Evolutionary conservation across 1,140 invertebrate genomes (phyloP).

Genomic region (Cecropterus lyciades): DNA sequence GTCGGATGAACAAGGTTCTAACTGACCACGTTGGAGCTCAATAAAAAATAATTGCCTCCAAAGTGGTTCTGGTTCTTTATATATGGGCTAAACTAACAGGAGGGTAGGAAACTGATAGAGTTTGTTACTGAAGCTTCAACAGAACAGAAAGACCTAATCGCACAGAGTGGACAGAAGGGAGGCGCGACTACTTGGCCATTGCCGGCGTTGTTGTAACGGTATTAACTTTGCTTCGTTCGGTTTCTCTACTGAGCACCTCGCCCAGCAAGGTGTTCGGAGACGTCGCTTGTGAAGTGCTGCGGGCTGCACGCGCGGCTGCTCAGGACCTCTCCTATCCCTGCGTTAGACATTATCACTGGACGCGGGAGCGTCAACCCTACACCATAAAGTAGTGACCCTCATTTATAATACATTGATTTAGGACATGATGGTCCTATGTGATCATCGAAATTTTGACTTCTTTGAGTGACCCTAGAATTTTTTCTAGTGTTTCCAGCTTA

Average conservation of each 20-base stretch:
- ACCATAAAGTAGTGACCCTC: constrained; percentile 20
- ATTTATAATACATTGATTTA: background rate
- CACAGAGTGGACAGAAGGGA: constrained; percentile 81
- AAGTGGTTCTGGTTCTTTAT: constrained; percentile 44
- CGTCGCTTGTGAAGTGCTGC: constrained; percentile 86
- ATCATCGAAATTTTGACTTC: background rate
- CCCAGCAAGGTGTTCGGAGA: constrained; percentile 90
- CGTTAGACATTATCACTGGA: constrained; percentile 77
- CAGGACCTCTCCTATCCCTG: constrained; percentile 73
- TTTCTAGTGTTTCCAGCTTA: background rate
- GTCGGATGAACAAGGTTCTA: constrained; percentile 35
- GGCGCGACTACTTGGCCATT: constrained; percentile 81
- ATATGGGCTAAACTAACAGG: constrained; percentile 68
- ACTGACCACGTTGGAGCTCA: constrained; percentile 43
- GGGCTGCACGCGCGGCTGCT: constrained; percentile 71
- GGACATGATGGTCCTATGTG: too few species aligned
- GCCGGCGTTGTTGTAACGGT: constrained; percentile 76
- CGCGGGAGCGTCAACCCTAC: constrained; percentile 50
- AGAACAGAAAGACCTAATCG: constrained; percentile 82
- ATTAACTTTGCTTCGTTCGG: constrained; percentile 83
- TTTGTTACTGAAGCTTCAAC: constrained; percentile 70
- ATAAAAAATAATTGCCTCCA: constrained; percentile 38
- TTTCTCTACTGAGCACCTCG: constrained; percentile 86
- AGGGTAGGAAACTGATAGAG: constrained; percentile 62
- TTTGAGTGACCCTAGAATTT: background rate